phyloP scores from a whole-genome alignment of 2,797 vertebrate species.

The Gymnopithys bicolor region DNA sequence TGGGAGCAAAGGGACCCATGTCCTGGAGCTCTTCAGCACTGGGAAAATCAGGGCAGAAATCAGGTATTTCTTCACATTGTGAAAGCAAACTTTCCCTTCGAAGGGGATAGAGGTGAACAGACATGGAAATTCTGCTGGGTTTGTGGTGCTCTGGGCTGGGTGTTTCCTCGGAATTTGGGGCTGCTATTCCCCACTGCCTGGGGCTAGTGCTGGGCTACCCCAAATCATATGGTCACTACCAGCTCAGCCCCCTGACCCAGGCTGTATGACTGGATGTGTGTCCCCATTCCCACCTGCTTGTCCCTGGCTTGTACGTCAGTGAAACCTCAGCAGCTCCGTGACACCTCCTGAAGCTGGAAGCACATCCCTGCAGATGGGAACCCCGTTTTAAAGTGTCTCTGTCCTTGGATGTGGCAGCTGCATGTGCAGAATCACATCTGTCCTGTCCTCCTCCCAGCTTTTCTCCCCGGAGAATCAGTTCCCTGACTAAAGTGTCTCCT shows the following conservation, averaged over 20 bases:
- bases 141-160: background rate
- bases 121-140: background rate
- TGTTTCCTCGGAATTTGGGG: background rate
- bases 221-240: accelerated
- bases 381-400: background rate
- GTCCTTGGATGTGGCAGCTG: background rate
- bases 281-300: background rate
- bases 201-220: background rate
- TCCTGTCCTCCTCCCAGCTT: background rate
- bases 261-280: background rate
- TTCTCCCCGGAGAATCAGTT: background rate
- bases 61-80: background rate
- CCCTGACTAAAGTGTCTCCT: conserved; percentile 74
- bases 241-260: background rate
- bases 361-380: background rate
- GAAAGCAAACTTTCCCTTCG: background rate
- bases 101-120: accelerated
- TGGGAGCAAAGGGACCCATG: accelerated
- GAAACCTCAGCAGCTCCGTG: background rate
- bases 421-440: background rate
- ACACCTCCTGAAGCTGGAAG: background rate
- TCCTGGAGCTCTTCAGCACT: background rate
- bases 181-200: background rate
- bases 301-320: background rate
- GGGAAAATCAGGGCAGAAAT: background rate